These are phyloP conservation scores for Muscidifurax raptorellus DNA, from an alignment of 1,140 invertebrate species.

Conservation along the genomic window DNA sequence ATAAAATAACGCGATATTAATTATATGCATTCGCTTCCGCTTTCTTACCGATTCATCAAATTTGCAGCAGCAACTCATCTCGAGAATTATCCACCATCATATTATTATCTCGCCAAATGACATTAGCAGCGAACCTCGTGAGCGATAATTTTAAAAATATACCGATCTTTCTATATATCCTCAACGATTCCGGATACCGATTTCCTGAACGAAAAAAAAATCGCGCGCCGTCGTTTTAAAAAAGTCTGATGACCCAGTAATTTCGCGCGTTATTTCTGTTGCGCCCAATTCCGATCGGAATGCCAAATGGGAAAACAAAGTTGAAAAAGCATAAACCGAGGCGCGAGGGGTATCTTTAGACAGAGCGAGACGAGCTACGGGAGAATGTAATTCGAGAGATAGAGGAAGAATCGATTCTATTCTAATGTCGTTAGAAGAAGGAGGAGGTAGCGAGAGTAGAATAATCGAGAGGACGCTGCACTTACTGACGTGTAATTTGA, in stretches of 20 bases:
- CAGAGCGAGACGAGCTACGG: neutral
- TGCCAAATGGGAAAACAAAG: conserved; percentile 31
- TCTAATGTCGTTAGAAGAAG: conserved; percentile 39
- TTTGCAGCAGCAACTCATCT: too few relatives aligned
- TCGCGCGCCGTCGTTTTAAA: neutral
- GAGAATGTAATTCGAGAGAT: conserved; percentile 35
- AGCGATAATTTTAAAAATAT: too few relatives aligned
- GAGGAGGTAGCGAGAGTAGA: neutral
- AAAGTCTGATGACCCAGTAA: conserved; percentile 15
- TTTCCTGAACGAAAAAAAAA: neutral
- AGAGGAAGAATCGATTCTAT: conserved; percentile 38
- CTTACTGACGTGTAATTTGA: conserved; percentile 21
- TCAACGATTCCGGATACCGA: too few relatives aligned
- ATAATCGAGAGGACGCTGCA: conserved; percentile 24
- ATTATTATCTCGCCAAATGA: too few relatives aligned
- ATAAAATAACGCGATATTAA: too few relatives aligned
- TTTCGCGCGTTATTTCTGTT: conserved; percentile 7
- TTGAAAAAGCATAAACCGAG: conserved; percentile 4
- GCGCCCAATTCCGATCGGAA: conserved; percentile 17
- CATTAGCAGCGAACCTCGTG: too few relatives aligned
- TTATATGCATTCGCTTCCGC: too few relatives aligned
- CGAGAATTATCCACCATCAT: too few relatives aligned
- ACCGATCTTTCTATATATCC: too few relatives aligned
- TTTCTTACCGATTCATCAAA: too few relatives aligned
- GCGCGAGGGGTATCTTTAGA: conserved; percentile 23